Evolutionary conservation across 2,113 vertebrate genomes (phyloP).

Genomic region (Plectropomus leopardus): DNA sequence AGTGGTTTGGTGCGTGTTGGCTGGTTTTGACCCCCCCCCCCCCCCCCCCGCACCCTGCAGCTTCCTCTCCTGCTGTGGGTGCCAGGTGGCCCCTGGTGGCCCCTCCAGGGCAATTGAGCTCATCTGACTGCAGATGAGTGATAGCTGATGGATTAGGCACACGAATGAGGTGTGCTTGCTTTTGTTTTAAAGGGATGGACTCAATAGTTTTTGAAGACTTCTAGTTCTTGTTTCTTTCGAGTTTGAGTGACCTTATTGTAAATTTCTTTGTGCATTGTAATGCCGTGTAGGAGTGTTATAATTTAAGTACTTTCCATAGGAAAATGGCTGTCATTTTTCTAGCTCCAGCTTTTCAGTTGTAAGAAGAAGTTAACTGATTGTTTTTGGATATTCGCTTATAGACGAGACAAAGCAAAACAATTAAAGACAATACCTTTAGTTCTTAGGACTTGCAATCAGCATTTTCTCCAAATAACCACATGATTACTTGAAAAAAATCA

Average conservation of each 20-base stretch:
- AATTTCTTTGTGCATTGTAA: neutral
- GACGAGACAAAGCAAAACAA: neutral
- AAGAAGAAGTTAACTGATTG: too few relatives aligned
- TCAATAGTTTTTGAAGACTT: neutral
- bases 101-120: slow-evolving; percentile 66
- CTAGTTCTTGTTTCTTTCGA: neutral
- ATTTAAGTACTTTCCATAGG: neutral
- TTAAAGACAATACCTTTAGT: too few relatives aligned
- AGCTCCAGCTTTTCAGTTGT: neutral
- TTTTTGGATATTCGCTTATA: neutral
- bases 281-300: too few relatives aligned
- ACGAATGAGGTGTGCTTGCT: slow-evolving; percentile 17
- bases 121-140: slow-evolving; percentile 55
- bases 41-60: slow-evolving; percentile 14
- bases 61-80: slow-evolving; percentile 70
- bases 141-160: slow-evolving; percentile 56
- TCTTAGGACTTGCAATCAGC: too few relatives aligned
- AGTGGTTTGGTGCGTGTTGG: slow-evolving; percentile 16
- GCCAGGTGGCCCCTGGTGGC: slow-evolving; percentile 75
- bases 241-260: neutral
- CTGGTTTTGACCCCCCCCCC: slow-evolving; percentile 45
- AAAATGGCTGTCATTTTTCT: neutral
- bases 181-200: neutral
- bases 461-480: too few relatives aligned
- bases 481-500: too few relatives aligned